These are phyloP conservation scores for Mesorhabditis belari DNA, from an alignment of 2,888 invertebrate genomes.

Conservation along the genomic window DNA sequence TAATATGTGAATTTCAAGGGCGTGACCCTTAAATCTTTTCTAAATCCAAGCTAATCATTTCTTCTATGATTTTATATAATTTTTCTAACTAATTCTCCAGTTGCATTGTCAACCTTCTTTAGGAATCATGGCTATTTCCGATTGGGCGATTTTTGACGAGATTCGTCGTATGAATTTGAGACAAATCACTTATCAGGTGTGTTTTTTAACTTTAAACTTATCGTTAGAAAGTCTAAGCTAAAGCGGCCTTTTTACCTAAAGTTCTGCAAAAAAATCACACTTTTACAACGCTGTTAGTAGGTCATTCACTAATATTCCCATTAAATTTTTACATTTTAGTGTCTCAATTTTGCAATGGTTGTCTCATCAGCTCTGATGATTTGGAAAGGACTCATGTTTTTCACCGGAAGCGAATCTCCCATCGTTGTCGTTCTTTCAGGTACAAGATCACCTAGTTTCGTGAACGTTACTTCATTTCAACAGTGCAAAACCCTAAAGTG, in stretches of 20 bases:
- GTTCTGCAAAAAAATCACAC: too few relatives aligned
- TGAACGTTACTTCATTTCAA: too few relatives aligned
- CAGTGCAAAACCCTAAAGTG: neutral
- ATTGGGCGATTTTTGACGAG: constrained; percentile 68
- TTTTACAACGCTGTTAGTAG: neutral
- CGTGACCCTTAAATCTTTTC: too few relatives aligned
- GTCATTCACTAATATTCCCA: too few relatives aligned
- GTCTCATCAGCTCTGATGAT: constrained; percentile 99
- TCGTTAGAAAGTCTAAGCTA: too few relatives aligned
- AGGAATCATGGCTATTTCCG: constrained; percentile 54
- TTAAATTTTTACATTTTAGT: constrained; percentile 16
- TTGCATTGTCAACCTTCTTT: too few relatives aligned
- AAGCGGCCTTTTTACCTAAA: too few relatives aligned
- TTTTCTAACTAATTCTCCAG: too few relatives aligned
- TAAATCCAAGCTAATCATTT: too few relatives aligned
- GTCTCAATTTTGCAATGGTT: constrained; percentile 96
- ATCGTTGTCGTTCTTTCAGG: constrained; percentile 60
- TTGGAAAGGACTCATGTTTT: constrained; percentile 94
- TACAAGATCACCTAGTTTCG: too few relatives aligned
- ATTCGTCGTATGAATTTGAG: constrained; percentile 95
- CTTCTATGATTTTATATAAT: too few relatives aligned
- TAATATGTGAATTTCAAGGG: too few relatives aligned
- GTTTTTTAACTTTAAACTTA: constrained; percentile 86
- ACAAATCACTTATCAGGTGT: constrained; percentile 71
- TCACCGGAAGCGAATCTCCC: constrained; percentile 84